Evolutionary conservation across 2,888 invertebrate genomes (phyloP).

Genomic region (Chromoteleia sp.): DNA sequence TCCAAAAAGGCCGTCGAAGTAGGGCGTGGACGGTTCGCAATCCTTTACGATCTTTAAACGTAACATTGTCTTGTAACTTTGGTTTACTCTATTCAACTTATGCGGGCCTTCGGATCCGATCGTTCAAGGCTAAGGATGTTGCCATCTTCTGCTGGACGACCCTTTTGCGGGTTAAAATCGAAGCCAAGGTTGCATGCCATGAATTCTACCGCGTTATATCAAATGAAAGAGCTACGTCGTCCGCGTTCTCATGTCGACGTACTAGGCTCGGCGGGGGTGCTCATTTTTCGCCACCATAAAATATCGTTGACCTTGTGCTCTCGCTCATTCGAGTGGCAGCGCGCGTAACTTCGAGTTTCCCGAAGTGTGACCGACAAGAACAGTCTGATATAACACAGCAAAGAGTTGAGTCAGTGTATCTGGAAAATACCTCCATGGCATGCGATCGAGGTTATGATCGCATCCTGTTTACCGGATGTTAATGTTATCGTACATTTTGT

Average conservation of each 20-base stretch:
- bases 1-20: constrained; percentile 1
- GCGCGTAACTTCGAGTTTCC: not conserved
- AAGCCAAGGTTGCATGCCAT: constrained; percentile 19
- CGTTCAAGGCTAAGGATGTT: not conserved
- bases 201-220: not conserved
- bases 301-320: constrained; percentile 1
- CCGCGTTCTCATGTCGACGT: constrained; percentile 27
- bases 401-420: constrained; percentile 18
- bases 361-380: too few species aligned
- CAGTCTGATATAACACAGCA: not conserved
- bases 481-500: constrained; percentile 31
- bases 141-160: constrained; percentile 14
- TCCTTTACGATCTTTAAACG: constrained; percentile 10
- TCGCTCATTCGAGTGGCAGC: not conserved
- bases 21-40: constrained; percentile 27
- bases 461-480: constrained; percentile 28
- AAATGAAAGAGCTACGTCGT: not conserved
- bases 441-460: constrained; percentile 19
- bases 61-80: not conserved
- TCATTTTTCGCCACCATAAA: constrained; percentile 22
- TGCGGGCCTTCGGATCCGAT: constrained; percentile 5
- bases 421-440: not conserved
- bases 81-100: constrained; percentile 16
- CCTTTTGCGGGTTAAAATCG: constrained; percentile 1
- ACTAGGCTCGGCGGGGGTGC: constrained; percentile 10